phyloP scores from a whole-genome alignment of 2,888 invertebrate species.

The Hetaerina titia region DNA sequence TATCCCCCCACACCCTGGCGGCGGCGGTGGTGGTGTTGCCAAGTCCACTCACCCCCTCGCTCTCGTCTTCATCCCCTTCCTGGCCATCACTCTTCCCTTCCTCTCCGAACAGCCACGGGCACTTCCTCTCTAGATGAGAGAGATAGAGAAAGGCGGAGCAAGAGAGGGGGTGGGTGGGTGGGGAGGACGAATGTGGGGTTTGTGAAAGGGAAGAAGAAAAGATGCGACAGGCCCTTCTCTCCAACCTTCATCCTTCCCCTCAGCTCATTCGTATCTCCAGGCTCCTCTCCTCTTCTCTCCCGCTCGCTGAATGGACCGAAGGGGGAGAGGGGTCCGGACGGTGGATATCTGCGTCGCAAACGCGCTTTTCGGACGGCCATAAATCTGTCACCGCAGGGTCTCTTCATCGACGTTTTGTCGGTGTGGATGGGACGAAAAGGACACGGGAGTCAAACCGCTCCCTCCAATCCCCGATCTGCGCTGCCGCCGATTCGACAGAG shows the following conservation, averaged over 20 bases:
- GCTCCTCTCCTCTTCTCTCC: background rate
- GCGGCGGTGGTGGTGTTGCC: background rate
- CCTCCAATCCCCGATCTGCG: no score
- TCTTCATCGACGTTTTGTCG: no score
- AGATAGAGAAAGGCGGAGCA: no score
- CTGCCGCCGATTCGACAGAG: no score
- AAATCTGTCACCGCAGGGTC: no score
- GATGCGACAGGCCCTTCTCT: background rate
- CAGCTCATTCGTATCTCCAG: background rate
- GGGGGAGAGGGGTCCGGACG: no score
- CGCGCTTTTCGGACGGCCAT: no score
- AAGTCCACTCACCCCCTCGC: background rate
- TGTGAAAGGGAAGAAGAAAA: background rate
- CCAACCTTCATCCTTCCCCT: background rate
- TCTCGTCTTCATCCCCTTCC: background rate
- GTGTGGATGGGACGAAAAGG: no score
- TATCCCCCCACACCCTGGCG: no score
- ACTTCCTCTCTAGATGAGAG: background rate
- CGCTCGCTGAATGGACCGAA: no score
- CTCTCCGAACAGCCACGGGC: background rate
- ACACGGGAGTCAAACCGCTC: no score
- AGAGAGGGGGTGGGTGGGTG: background rate
- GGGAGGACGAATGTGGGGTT: conserved; percentile 3
- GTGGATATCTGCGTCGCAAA: no score
- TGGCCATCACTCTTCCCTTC: background rate